These are phyloP conservation scores for Smittia sp. DNA, from an alignment of 2,888 invertebrate genomes.

Conservation along the genomic window DNA sequence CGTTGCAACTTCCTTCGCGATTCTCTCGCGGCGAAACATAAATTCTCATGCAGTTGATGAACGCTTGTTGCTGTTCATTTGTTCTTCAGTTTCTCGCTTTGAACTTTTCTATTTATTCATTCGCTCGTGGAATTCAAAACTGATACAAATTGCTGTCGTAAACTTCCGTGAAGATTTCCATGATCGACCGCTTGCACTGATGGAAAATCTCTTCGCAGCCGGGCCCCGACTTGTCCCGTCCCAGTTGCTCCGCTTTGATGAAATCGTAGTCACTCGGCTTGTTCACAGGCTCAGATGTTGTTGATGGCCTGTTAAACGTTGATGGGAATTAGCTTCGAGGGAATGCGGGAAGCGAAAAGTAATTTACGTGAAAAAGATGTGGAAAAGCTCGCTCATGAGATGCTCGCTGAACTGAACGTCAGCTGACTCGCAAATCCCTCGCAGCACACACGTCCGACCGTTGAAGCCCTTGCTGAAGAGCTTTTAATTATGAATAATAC, in stretches of 20 bases:
- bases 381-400: constrained; percentile 70
- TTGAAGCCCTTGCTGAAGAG: constrained; percentile 56
- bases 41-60: neutral
- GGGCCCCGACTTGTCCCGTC: constrained; percentile 52
- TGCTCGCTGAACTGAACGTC: constrained; percentile 68
- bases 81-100: too few relatives aligned
- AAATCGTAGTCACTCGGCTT: constrained; percentile 70
- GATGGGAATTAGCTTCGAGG: neutral
- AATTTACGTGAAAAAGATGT: constrained; percentile 72
- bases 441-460: constrained; percentile 68
- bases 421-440: constrained; percentile 74
- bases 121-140: neutral
- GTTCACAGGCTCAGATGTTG: constrained; percentile 63
- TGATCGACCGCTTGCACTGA: constrained; percentile 48
- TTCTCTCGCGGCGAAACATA: neutral
- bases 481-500: constrained; percentile 4
- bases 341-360: constrained; percentile 42
- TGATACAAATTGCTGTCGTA: constrained; percentile 36
- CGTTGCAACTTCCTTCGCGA: neutral
- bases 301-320: constrained; percentile 61
- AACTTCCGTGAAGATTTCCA: constrained; percentile 47
- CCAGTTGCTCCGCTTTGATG: constrained; percentile 68
- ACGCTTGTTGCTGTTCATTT: too few relatives aligned
- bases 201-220: constrained; percentile 49
- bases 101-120: too few relatives aligned